Conservation (phyloP, 2,113 vertebrate genomes). For the Capricornis sumatraensis region DNA sequence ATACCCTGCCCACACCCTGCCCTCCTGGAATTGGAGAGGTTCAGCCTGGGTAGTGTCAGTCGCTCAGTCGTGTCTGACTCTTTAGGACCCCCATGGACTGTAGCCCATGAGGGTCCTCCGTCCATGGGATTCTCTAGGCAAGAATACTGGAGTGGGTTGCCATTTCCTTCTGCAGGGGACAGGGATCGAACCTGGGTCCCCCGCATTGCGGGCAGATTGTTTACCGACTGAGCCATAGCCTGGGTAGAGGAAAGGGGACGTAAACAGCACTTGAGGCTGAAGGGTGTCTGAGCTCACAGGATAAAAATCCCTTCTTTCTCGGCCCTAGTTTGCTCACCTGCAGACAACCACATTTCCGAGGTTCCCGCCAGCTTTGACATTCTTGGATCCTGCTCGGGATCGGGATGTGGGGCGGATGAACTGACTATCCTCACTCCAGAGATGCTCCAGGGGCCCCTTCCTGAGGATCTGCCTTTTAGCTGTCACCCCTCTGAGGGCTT, state of each 20-base stretch:
- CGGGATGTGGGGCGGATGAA: not conserved
- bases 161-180: not conserved
- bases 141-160: not conserved
- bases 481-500: not conserved
- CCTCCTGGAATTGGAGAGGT: not conserved
- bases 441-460: not conserved
- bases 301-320: not conserved
- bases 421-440: not conserved
- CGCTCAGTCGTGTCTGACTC: not conserved
- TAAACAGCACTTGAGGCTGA: not conserved
- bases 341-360: not conserved
- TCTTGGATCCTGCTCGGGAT: not conserved
- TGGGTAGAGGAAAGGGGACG: not conserved
- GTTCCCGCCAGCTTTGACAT: not conserved
- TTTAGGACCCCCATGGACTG: not conserved
- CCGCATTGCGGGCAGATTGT: not conserved
- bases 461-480: not conserved
- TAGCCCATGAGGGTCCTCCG: not conserved
- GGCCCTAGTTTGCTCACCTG: not conserved
- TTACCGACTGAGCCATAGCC: not conserved
- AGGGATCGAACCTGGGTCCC: not conserved
- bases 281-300: not conserved
- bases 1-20: not conserved
- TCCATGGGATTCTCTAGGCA: not conserved
- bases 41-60: not conserved